Base-by-base conservation (phyloP, 2,797 vertebrate species). In the Micropoecilia bifurca region DNA sequence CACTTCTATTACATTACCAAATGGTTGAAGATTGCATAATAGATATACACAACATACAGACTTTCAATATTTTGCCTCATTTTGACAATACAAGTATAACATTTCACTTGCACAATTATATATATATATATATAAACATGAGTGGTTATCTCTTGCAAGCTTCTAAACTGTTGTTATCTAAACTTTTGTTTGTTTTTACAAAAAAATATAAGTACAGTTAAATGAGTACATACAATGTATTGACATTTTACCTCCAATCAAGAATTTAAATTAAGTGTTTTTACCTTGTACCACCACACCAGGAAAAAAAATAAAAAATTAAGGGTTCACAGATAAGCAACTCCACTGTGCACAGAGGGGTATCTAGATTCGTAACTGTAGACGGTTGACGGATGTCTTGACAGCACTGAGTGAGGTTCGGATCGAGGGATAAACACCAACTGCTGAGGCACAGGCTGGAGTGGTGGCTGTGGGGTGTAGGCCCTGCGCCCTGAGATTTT, bases 311-410 rank as follows among this genome's bases (percentile, higher is more conserved):
- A 59, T 69, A 66, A 12, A 43, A 7, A 59, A 69, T n/a, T 45
- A n/a, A 76, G 16, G 48, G 75, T 84, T 95, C 85, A 96, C 55
- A 96, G 95, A 86, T 95, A 95, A 36, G 95, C 95, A 43, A 95
- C 88, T 0, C 87, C 95, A 9, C 95, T 96, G 77, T 72, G 94
- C 20, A 93, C 74, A 0, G 96, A 96, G 2, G 95, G 95, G 48
- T 96, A 78, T 59, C 93, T 90, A 75, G 91, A 91, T 22, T 81
- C 74, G 83, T 93, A 92, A 84, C 84, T 94, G 92, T 92, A 93
- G 87, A 78, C 85, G 30, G 84, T 87, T 0, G 93, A 95, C 1
- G 91, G 93, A 0, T 95, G 92, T 72, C 94, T 91, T 36, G 94
- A 81, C 36, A 81, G n/a, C 74, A 28, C 22, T 45, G 36, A 87